Conservation (phyloP, 2,797 vertebrate genomes). For the Hypotaenidia philippensis region DNA sequence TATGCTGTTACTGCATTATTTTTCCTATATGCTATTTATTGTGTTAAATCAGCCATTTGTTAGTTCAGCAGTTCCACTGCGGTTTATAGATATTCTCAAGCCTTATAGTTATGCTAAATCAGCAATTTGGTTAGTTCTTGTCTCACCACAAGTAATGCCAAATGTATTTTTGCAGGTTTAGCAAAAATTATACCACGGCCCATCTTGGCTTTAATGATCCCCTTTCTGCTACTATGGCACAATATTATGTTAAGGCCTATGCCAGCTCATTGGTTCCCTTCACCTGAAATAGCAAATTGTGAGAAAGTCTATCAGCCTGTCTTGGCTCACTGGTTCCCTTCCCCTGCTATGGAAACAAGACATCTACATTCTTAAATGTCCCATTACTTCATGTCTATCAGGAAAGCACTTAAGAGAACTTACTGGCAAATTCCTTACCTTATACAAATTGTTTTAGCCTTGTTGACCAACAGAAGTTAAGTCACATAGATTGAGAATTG, state of each 20-base stretch:
- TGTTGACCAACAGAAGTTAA: neutral
- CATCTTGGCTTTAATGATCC: conserved; percentile 47
- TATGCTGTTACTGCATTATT: conserved; percentile 36
- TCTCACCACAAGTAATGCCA: conserved; percentile 42
- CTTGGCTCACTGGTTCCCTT: neutral
- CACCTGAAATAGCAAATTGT: conserved; percentile 43
- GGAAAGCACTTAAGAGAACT: neutral
- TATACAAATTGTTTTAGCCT: neutral
- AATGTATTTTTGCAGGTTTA: conserved; percentile 3
- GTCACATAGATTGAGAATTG: neutral
- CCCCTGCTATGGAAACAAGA: neutral
- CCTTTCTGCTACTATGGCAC: neutral
- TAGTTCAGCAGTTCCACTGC: conserved; percentile 38
- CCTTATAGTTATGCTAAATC: conserved; percentile 36
- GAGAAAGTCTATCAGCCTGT: neutral
- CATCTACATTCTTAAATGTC: neutral
- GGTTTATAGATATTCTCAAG: conserved; percentile 27
- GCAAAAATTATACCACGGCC: neutral
- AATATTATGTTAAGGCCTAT: conserved; percentile 17
- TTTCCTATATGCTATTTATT: conserved; percentile 53
- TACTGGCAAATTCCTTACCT: neutral
- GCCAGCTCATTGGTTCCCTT: conserved; percentile 28
- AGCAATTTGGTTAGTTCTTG: conserved; percentile 34
- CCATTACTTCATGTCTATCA: neutral
- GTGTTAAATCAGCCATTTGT: conserved; percentile 70